Percentiles rank a stretch among this genome's conserved stretches.
Evolutionary conservation across 2,888 invertebrate species (phyloP).

Genomic region (Mylabris sibirica): DNA sequence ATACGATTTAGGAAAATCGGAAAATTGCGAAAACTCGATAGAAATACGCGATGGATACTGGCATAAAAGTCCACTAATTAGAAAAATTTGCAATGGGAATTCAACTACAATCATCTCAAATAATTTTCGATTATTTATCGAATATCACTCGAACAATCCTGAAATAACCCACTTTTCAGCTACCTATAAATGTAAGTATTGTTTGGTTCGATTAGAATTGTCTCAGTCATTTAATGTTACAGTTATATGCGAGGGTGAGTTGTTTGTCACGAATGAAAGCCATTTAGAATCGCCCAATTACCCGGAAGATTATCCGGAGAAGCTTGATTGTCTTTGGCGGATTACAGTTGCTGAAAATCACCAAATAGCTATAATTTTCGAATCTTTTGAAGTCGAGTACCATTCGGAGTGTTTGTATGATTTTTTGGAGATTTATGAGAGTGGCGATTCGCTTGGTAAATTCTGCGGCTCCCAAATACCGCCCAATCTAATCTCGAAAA

Average conservation of each 20-base stretch:
- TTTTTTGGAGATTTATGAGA: slow-evolving; percentile 92
- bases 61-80: slow-evolving; percentile 86
- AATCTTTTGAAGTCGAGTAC: slow-evolving; percentile 97
- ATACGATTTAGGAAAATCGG: slow-evolving; percentile 79
- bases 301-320: slow-evolving; percentile 93
- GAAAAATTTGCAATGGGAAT: slow-evolving; percentile 85
- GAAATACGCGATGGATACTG: slow-evolving; percentile 95
- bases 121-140: slow-evolving; percentile 89
- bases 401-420: slow-evolving; percentile 98
- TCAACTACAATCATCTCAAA: slow-evolving; percentile 79
- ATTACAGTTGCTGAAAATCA: slow-evolving; percentile 88
- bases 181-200: slow-evolving; percentile 80
- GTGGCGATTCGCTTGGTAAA: slow-evolving; percentile 65
- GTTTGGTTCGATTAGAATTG: background rate
- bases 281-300: slow-evolving; percentile 95
- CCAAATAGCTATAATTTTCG: slow-evolving; percentile 87
- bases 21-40: slow-evolving; percentile 87
- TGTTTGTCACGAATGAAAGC: slow-evolving; percentile 78
- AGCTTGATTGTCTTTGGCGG: slow-evolving; percentile 94
- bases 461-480: slow-evolving; percentile 95
- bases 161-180: slow-evolving; percentile 81
- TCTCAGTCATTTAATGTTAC: slow-evolving; percentile 33
- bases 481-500: slow-evolving; percentile 87
- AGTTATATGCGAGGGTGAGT: slow-evolving; percentile 94
- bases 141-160: slow-evolving; percentile 77